phyloP scores from a whole-genome alignment of 2,888 invertebrate species.

The Sarcophaga caerulescens region DNA sequence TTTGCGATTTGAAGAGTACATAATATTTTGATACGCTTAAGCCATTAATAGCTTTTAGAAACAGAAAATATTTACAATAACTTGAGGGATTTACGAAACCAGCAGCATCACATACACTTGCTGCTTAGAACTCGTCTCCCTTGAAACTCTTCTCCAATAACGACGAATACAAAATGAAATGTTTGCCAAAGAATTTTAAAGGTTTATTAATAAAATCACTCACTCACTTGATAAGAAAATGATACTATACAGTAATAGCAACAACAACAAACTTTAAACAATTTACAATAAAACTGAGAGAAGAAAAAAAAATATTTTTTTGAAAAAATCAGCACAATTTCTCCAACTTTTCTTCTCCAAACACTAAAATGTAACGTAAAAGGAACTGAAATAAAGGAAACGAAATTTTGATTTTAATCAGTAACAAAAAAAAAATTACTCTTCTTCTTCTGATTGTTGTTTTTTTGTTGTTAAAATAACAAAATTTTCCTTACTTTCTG shows the following conservation, averaged over 20 bases:
- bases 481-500: neutral
- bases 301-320: neutral
- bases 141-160: conserved; percentile 40
- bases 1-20: conserved; percentile 23
- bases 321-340: conserved; percentile 30
- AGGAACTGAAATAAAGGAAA: neutral
- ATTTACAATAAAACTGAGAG: neutral
- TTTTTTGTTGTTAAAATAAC: neutral
- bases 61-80: conserved; percentile 66
- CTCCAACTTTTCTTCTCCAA: neutral
- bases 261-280: conserved; percentile 12
- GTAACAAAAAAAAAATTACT: neutral
- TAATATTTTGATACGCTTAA: conserved; percentile 63
- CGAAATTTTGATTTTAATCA: conserved; percentile 54
- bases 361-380: too few relatives aligned
- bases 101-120: neutral
- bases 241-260: conserved; percentile 6
- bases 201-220: conserved; percentile 65
- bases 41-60: conserved; percentile 63
- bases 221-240: conserved; percentile 7
- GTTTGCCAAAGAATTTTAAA: conserved; percentile 66
- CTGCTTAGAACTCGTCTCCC: conserved; percentile 17
- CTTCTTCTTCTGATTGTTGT: neutral
- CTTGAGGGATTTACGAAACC: conserved; percentile 57
- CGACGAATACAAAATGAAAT: conserved; percentile 38